phyloP scores from a whole-genome alignment of 2,797 vertebrate species.

The Chloroceryle amazona region DNA sequence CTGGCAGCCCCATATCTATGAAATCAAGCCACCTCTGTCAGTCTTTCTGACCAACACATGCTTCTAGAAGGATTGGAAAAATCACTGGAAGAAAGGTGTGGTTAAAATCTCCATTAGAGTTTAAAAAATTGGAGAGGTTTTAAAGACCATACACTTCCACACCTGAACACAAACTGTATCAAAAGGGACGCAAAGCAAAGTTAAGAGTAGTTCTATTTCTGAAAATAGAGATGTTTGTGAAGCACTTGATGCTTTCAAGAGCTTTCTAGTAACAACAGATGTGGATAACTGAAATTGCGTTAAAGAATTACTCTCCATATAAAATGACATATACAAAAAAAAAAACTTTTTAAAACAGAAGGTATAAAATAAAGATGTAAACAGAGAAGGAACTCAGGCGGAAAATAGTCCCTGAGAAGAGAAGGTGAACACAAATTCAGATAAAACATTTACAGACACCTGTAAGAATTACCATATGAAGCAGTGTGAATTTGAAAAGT shows the following conservation, averaged over 20 bases:
- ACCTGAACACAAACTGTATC: neutral
- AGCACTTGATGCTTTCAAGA: neutral
- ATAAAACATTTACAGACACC: neutral
- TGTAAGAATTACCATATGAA: neutral
- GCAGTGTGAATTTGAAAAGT: neutral
- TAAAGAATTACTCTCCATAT: neutral
- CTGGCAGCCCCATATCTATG: neutral
- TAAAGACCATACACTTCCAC: neutral
- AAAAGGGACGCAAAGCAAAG: neutral
- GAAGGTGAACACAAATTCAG: neutral
- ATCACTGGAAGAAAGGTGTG: neutral
- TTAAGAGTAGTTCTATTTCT: neutral
- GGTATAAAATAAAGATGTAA: neutral
- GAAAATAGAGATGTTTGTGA: neutral
- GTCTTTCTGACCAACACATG: neutral
- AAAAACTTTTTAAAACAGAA: neutral
- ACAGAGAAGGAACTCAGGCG: neutral
- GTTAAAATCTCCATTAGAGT: neutral
- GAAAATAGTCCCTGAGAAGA: neutral
- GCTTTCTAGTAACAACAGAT: neutral
- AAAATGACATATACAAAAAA: neutral
- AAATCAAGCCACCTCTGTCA: neutral
- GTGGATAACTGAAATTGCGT: neutral
- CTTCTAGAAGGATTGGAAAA: neutral
- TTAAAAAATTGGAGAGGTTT: neutral